Conservation (phyloP, 1,140 invertebrate species). For the Pentalonia nigronervosa region DNA sequence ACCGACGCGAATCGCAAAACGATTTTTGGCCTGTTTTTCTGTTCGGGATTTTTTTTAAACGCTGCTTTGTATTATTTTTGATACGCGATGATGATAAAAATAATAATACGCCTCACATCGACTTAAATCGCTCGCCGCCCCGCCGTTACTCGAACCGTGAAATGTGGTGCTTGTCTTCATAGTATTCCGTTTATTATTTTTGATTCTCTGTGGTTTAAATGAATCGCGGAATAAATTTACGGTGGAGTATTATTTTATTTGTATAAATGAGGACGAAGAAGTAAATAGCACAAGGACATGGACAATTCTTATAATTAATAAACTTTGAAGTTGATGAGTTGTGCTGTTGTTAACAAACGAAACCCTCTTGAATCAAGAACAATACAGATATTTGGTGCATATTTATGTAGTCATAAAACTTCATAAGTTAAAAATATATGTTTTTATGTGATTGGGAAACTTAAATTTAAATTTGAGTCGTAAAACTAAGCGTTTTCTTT, state of each 20-base stretch:
- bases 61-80: neutral
- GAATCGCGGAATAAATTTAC: neutral
- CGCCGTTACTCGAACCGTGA: neutral
- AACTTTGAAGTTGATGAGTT: neutral
- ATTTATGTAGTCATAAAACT: neutral
- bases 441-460: neutral
- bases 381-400: neutral
- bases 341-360: neutral
- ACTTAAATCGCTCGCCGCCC: neutral
- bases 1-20: conserved; percentile 9
- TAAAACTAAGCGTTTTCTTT: too few species aligned
- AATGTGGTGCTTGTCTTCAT: neutral
- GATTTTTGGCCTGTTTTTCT: conserved; percentile 1
- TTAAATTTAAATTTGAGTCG: neutral
- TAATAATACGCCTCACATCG: neutral
- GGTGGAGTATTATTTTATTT: neutral
- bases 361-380: neutral
- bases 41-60: neutral
- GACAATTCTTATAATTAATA: neutral
- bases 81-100: neutral
- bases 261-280: too few species aligned
- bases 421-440: neutral
- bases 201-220: neutral
- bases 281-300: neutral
- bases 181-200: neutral